A percentile compares a stretch with the other conserved stretches of the same genome.
These are phyloP conservation scores for Tachysurus vachellii DNA, from an alignment of 2,113 vertebrate genomes.

Conservation along the genomic window DNA sequence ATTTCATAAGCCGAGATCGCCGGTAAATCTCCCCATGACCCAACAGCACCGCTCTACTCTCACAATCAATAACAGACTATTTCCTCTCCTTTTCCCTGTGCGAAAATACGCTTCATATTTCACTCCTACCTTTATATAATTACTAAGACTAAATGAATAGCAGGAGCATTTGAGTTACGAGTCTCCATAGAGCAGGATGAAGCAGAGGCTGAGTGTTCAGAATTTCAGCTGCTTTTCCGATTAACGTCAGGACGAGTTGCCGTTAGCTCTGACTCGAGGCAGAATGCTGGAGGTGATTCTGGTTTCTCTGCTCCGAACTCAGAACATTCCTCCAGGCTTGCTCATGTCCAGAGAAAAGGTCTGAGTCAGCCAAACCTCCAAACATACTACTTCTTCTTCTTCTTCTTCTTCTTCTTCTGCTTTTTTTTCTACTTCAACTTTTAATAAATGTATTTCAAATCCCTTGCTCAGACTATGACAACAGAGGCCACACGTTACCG, in stretches of 20 bases:
- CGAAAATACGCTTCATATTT: constrained; percentile 42
- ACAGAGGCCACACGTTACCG: background rate
- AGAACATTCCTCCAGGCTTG: background rate
- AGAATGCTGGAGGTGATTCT: constrained; percentile 10
- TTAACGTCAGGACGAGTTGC: background rate
- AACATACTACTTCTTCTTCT: background rate
- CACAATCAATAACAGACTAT: constrained; percentile 50
- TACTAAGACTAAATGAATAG: constrained; percentile 32
- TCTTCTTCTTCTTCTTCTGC: background rate
- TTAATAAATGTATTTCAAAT: constrained; percentile 15
- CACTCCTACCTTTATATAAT: constrained; percentile 36
- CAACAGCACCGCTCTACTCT: constrained; percentile 28
- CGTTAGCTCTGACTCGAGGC: background rate
- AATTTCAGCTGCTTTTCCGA: constrained; percentile 11
- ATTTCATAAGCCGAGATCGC: constrained; percentile 41
- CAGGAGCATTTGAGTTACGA: constrained; percentile 24
- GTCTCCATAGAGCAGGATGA: constrained; percentile 18
- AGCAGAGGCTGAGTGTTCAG: background rate
- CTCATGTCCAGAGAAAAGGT: background rate
- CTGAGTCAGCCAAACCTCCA: background rate
- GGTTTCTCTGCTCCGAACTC: background rate
- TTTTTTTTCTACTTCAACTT: background rate
- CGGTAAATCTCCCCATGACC: constrained; percentile 41
- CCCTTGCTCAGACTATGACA: background rate
- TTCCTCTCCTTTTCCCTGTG: constrained; percentile 18